Percentiles rank a stretch among this genome's conserved stretches.
phyloP scores from a whole-genome alignment of 2,113 vertebrate species.

The Xenus cinereus region DNA sequence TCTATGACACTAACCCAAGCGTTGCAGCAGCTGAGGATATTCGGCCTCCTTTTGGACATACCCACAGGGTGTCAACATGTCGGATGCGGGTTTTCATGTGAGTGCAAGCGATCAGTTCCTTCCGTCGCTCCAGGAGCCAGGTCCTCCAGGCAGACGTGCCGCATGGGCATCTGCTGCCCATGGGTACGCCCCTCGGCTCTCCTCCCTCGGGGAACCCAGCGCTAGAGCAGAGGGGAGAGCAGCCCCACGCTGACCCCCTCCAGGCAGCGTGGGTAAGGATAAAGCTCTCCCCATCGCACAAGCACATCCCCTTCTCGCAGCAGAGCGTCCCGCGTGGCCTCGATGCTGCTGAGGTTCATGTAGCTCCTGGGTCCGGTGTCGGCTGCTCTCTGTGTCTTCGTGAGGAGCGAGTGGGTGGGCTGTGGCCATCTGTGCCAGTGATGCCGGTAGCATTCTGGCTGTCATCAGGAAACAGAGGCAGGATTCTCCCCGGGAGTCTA shows the following conservation, averaged over 20 bases:
- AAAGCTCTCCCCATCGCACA: background rate
- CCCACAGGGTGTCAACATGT: background rate
- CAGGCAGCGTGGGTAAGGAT: background rate
- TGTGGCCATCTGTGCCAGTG: background rate
- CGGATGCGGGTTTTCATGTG: fast-evolving
- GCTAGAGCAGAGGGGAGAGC: background rate
- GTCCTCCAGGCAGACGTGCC: background rate
- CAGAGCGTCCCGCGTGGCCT: fast-evolving
- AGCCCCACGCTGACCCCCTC: background rate
- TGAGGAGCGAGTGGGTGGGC: background rate
- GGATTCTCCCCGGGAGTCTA: background rate
- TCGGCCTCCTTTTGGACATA: background rate
- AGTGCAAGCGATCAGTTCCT: background rate
- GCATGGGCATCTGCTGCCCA: background rate
- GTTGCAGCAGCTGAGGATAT: background rate
- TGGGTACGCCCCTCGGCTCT: fast-evolving
- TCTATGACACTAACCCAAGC: background rate
- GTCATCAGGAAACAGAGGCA: background rate
- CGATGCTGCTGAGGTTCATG: background rate
- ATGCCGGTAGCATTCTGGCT: background rate
- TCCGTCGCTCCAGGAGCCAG: background rate
- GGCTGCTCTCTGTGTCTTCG: background rate
- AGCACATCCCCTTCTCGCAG: background rate
- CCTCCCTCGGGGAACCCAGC: fast-evolving
- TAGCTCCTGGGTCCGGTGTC: background rate